phyloP scores from a whole-genome alignment of 2,797 vertebrate genomes.

The Lepilemur ruficaudatus region DNA sequence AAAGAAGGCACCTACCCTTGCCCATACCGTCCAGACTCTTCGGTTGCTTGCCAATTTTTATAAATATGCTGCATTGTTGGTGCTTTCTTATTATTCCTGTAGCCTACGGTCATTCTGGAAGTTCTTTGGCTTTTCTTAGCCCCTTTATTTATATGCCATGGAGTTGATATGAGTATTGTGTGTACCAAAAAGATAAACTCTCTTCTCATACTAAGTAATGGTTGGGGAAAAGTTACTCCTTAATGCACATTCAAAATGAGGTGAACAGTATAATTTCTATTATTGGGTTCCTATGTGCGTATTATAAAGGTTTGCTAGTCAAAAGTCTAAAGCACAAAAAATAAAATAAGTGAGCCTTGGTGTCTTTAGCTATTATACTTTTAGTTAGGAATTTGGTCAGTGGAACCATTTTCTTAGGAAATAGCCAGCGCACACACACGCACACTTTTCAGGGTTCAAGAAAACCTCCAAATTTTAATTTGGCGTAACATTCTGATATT shows the following conservation, averaged over 20 bases:
- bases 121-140: constrained; percentile 56
- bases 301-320: background rate
- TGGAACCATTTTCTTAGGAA: constrained; percentile 3
- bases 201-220: constrained; percentile 75
- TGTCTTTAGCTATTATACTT: background rate
- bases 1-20: constrained; percentile 58
- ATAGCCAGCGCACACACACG: background rate
- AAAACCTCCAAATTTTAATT: background rate
- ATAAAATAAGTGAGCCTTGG: background rate
- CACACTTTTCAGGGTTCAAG: background rate
- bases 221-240: constrained; percentile 32
- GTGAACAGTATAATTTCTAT: background rate
- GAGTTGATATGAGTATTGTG: constrained; percentile 75
- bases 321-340: background rate
- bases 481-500: background rate
- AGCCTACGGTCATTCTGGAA: constrained; percentile 72
- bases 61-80: constrained; percentile 63
- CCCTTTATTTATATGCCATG: constrained; percentile 66
- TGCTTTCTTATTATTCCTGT: constrained; percentile 66
- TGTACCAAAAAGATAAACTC: constrained; percentile 78
- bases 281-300: background rate
- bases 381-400: background rate
- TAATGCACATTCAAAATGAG: background rate
- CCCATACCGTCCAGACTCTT: constrained; percentile 62
- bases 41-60: constrained; percentile 78